Conservation (phyloP, 2,113 vertebrate genomes). For the Hiodon tergisus region DNA sequence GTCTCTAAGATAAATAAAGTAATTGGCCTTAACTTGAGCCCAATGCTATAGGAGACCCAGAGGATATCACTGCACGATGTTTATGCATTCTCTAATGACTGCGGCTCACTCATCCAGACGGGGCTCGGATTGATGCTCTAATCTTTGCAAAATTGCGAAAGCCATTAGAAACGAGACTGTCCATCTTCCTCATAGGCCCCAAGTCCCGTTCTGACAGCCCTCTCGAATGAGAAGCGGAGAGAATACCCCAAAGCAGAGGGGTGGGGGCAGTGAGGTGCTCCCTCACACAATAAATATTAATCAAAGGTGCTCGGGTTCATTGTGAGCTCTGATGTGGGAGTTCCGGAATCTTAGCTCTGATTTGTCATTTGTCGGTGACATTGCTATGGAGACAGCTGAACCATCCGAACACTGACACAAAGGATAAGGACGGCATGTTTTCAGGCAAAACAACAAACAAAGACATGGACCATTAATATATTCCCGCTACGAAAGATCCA, state of each 20-base stretch:
- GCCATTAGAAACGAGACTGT: conserved; percentile 14
- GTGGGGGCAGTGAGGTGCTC: neutral
- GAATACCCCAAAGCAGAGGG: neutral
- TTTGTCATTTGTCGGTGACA: conserved; percentile 8
- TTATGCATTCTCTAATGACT: conserved; percentile 21
- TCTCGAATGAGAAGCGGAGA: neutral
- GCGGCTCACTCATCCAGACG: conserved; percentile 13
- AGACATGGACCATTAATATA: neutral
- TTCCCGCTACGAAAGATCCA: conserved; percentile 39
- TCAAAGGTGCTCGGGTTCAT: neutral
- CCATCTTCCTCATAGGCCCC: conserved; percentile 8
- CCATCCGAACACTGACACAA: neutral
- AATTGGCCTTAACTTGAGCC: neutral
- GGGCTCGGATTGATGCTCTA: conserved; percentile 21
- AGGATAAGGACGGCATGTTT: neutral
- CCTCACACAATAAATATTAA: conserved; percentile 14
- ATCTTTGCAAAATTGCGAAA: conserved; percentile 20
- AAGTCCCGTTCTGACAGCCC: neutral
- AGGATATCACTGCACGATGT: neutral
- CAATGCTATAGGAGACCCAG: neutral
- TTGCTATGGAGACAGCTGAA: conserved; percentile 11
- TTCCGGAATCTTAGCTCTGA: neutral
- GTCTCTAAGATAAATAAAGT: neutral
- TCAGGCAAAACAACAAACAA: neutral
- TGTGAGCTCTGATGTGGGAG: neutral